phyloP scores from a whole-genome alignment of 2,113 vertebrate genomes.

The Talpa occidentalis region DNA sequence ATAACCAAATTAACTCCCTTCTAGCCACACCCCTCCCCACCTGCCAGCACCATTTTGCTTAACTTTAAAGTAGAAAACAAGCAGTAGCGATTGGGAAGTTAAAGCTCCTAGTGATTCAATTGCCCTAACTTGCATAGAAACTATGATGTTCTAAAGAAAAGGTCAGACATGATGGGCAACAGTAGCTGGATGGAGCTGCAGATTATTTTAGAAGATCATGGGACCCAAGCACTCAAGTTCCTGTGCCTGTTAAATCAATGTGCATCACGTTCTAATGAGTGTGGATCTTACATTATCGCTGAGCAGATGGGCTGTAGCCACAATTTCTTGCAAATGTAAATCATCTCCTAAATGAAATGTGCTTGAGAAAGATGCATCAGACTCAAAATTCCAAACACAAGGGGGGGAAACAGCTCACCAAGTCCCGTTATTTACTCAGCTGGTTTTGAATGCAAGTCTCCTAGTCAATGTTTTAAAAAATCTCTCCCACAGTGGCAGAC shows the following conservation, averaged over 20 bases:
- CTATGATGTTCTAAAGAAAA: background rate
- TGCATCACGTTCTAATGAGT: background rate
- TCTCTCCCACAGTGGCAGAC: slow-evolving; percentile 3
- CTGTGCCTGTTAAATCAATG: background rate
- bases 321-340: slow-evolving; percentile 67
- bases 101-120: background rate
- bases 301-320: slow-evolving; percentile 64
- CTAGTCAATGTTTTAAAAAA: slow-evolving; percentile 45
- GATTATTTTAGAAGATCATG: slow-evolving; percentile 8
- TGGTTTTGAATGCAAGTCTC: slow-evolving; percentile 57
- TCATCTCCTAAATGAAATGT: slow-evolving; percentile 68
- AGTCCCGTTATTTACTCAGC: slow-evolving; percentile 60
- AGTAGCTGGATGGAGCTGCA: background rate
- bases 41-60: background rate
- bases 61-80: background rate
- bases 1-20: background rate
- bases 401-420: background rate
- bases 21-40: background rate
- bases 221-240: background rate
- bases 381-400: slow-evolving; percentile 68
- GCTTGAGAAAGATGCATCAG: slow-evolving; percentile 47
- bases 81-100: background rate
- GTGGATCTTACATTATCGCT: slow-evolving; percentile 4
- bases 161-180: background rate
- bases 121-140: background rate